These are phyloP conservation scores for Pteruthius melanotis DNA, from an alignment of 2,113 vertebrate species.

Conservation along the genomic window DNA sequence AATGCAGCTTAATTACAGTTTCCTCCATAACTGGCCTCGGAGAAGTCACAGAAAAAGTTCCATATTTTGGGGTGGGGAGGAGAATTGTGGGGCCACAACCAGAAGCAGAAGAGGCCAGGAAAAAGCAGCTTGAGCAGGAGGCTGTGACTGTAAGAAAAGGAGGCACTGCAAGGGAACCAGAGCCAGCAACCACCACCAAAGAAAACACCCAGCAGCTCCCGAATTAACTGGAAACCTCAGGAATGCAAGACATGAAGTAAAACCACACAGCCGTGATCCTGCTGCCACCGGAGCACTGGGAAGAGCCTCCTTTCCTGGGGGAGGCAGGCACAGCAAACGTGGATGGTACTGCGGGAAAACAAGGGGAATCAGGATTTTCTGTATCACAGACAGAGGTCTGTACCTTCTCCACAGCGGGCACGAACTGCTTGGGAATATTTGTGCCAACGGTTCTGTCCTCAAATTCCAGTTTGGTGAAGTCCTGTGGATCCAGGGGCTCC, in stretches of 20 bases:
- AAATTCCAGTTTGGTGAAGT: slow-evolving; percentile 89
- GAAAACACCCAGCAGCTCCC: neutral
- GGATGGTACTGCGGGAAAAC: fast-evolving
- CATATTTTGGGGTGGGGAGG: neutral
- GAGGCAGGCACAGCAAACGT: neutral
- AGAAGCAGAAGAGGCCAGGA: neutral
- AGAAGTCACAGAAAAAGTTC: neutral
- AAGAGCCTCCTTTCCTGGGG: neutral
- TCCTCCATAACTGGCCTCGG: neutral
- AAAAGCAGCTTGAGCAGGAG: neutral
- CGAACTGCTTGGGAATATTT: slow-evolving; percentile 90
- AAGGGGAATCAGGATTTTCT: neutral
- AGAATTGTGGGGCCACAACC: neutral
- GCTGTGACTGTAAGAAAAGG: neutral
- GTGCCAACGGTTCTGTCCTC: slow-evolving; percentile 88
- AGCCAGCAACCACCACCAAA: neutral
- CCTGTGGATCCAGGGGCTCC: slow-evolving; percentile 84
- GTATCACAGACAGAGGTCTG: fast-evolving
- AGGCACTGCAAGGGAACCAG: neutral
- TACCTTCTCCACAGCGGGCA: slow-evolving; percentile 92
- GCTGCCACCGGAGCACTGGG: neutral
- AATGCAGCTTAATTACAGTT: neutral
- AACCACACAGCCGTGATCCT: neutral
- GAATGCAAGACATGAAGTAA: neutral
- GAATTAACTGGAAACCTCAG: neutral